Conservation (phyloP, 2,797 vertebrate species). For the Nyctibius grandis region DNA sequence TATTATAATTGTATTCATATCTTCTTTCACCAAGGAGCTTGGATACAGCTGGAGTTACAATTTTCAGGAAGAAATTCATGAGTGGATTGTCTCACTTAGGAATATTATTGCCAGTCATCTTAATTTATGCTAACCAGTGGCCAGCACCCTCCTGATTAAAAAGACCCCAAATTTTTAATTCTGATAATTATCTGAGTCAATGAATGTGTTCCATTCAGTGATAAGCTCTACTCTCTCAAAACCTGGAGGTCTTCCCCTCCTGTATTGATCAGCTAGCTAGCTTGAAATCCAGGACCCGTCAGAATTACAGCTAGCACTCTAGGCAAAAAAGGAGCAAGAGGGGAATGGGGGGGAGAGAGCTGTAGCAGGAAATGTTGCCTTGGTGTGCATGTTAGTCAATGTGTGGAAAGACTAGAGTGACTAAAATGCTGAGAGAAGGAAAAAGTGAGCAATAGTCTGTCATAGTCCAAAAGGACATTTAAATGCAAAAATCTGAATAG, state of each 20-base stretch:
- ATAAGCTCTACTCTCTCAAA: neutral
- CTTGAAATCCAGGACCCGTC: neutral
- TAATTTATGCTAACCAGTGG: neutral
- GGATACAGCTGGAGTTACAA: neutral
- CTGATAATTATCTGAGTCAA: neutral
- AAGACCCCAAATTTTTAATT: neutral
- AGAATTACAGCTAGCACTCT: neutral
- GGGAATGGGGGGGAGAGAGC: neutral
- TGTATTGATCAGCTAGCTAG: neutral
- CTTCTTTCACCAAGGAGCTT: neutral
- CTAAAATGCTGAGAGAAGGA: neutral
- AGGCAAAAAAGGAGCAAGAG: neutral
- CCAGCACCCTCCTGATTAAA: neutral
- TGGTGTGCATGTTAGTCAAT: neutral
- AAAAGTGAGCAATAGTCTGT: neutral
- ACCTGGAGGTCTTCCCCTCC: neutral
- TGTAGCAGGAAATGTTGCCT: neutral
- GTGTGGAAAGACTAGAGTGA: neutral
- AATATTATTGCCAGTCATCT: neutral
- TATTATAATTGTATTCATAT: neutral
- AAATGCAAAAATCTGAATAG: neutral
- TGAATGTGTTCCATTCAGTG: neutral
- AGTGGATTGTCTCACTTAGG: neutral
- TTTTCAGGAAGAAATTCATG: neutral
- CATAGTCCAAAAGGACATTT: neutral